Evolutionary conservation across 2,797 vertebrate species (phyloP).

Genomic region (Mastacembelus armatus): DNA sequence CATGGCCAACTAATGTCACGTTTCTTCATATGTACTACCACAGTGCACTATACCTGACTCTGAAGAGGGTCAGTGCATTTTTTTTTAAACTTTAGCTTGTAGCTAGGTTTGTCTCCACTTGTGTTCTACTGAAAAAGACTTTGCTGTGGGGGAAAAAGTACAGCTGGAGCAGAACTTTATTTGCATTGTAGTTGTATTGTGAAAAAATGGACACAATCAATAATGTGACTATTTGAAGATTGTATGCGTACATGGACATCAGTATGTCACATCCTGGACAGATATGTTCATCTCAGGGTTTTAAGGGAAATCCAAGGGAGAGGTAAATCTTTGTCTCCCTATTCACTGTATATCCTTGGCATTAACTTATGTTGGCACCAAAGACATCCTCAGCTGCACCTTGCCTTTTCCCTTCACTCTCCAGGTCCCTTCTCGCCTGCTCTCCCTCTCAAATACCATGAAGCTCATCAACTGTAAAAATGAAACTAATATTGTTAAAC

Average conservation of each 20-base stretch:
- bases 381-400: conserved; percentile 70
- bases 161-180: conserved; percentile 35
- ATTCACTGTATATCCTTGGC: conserved; percentile 40
- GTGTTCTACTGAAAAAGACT: conserved; percentile 39
- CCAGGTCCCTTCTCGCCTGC: conserved; percentile 14
- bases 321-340: conserved; percentile 43
- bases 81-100: conserved; percentile 37
- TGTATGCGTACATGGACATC: conserved; percentile 74
- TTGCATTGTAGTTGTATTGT: conserved; percentile 51
- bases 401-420: conserved; percentile 40
- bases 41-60: conserved; percentile 45
- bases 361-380: conserved; percentile 68
- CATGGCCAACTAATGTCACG: conserved; percentile 53
- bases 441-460: conserved; percentile 35
- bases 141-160: conserved; percentile 40
- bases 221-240: conserved; percentile 75
- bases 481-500: background rate
- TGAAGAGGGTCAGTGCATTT: conserved; percentile 17
- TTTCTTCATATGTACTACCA: conserved; percentile 23
- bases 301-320: conserved; percentile 69
- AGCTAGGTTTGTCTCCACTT: conserved; percentile 25
- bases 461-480: conserved; percentile 9
- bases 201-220: conserved; percentile 35
- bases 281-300: conserved; percentile 93
- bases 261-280: conserved; percentile 78